Percentiles rank a stretch among this genome's conserved stretches.
Conservation (phyloP, 2,113 vertebrate genomes). For the Trachemys scripta region DNA sequence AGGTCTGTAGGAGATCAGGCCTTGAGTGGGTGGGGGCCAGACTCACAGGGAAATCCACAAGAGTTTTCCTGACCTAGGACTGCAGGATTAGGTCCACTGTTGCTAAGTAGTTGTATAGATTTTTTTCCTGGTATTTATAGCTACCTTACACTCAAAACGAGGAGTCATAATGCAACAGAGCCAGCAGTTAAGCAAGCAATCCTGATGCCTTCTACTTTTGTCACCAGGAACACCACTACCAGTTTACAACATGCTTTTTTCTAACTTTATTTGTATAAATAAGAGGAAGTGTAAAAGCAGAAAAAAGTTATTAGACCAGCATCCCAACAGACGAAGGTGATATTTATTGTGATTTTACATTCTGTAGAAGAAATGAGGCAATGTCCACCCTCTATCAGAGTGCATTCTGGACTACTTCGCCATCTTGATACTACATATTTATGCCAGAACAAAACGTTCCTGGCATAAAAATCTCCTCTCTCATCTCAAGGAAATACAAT, state of each 20-base stretch:
- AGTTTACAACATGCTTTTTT: background rate
- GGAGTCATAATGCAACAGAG: slow-evolving; percentile 35
- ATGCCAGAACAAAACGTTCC: slow-evolving; percentile 6
- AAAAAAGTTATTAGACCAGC: background rate
- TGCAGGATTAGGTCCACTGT: slow-evolving; percentile 3
- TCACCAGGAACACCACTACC: fast-evolving
- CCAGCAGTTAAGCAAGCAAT: slow-evolving; percentile 25
- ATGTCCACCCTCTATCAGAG: background rate
- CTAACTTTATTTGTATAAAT: slow-evolving; percentile 11
- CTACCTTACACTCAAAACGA: slow-evolving; percentile 12
- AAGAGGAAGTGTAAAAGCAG: background rate
- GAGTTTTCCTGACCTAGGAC: slow-evolving; percentile 34
- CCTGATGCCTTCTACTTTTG: background rate
- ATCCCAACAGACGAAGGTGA: background rate
- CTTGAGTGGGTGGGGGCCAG: background rate
- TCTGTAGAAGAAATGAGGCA: background rate
- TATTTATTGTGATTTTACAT: background rate
- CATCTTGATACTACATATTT: background rate
- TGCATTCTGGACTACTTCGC: background rate
- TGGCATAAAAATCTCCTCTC: slow-evolving; percentile 29
- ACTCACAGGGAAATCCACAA: slow-evolving; percentile 15
- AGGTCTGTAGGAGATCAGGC: background rate
- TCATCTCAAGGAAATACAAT: slow-evolving; percentile 46
- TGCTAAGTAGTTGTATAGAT: slow-evolving; percentile 45
- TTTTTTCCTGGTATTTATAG: slow-evolving; percentile 12